phyloP scores from a whole-genome alignment of 2,113 vertebrate genomes.

The Oncorhynchus tshawytscha region DNA sequence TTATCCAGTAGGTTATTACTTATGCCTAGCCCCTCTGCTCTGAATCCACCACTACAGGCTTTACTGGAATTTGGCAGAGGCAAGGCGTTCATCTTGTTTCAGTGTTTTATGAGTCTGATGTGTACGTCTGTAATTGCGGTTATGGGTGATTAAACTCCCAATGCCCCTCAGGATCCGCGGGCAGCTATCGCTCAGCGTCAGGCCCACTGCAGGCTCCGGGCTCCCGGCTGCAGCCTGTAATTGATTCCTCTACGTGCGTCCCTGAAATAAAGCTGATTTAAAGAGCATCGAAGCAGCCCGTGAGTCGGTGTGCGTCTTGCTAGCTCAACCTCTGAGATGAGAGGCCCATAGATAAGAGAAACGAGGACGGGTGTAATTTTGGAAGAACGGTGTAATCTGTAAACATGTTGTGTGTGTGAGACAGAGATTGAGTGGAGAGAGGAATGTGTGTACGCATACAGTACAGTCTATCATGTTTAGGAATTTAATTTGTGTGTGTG shows the following conservation, averaged over 20 bases:
- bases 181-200: constrained; percentile 71
- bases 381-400: too few relatives aligned
- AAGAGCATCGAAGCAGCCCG: not conserved
- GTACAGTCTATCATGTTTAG: too few relatives aligned
- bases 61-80: constrained; percentile 69
- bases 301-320: too few relatives aligned
- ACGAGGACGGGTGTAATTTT: too few relatives aligned
- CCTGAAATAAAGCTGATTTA: too few relatives aligned
- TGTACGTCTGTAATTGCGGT: constrained; percentile 77
- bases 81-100: constrained; percentile 75
- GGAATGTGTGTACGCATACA: too few relatives aligned
- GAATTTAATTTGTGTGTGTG: constrained; percentile 17
- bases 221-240: constrained; percentile 29
- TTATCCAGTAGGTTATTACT: not conserved
- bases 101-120: constrained; percentile 78
- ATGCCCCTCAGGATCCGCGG: constrained; percentile 73
- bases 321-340: too few relatives aligned
- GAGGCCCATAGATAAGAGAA: too few relatives aligned
- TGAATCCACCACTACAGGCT: constrained; percentile 50
- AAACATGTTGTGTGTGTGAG: too few relatives aligned
- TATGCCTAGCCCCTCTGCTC: not conserved
- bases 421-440: too few relatives aligned
- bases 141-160: constrained; percentile 83
- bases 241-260: constrained; percentile 31
- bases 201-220: constrained; percentile 21